Percentiles rank a stretch among this genome's conserved stretches.
Evolutionary conservation across 2,797 vertebrate species (phyloP).

Genomic region (Avahi laniger): DNA sequence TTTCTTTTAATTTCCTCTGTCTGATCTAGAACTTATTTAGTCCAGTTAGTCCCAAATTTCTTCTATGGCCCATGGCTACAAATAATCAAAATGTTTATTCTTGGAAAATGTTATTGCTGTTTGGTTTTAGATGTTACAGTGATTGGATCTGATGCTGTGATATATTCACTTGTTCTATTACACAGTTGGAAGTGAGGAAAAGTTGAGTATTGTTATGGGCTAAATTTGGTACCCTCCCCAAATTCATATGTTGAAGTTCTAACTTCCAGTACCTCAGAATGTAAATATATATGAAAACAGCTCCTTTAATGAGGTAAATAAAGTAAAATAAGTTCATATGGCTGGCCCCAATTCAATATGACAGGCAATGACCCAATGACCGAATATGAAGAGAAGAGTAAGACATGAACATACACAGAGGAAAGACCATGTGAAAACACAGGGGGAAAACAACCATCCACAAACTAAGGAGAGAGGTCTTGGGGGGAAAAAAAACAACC

Average conservation of each 20-base stretch:
- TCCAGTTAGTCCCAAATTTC: neutral
- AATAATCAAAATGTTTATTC: neutral
- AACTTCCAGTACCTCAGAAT: neutral
- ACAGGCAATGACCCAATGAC: neutral
- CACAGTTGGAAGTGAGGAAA: neutral
- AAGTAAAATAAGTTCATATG: neutral
- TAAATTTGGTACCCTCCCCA: neutral
- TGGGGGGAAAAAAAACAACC: neutral
- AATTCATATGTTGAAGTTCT: neutral
- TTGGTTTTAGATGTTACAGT: neutral
- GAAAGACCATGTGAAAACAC: neutral
- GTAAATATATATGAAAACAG: neutral
- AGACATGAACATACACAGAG: neutral
- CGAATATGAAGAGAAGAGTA: neutral
- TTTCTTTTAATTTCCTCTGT: neutral
- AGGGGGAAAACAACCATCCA: neutral
- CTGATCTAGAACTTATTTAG: neutral
- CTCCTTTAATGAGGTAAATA: neutral
- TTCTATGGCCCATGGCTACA: neutral
- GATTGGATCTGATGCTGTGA: neutral
- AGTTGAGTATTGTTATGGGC: neutral
- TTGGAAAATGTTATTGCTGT: neutral
- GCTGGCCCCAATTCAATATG: neutral
- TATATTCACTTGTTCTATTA: neutral
- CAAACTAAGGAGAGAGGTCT: neutral